Evolutionary conservation across 2,888 invertebrate species (phyloP).

Genomic region (Poecilus cupreus): DNA sequence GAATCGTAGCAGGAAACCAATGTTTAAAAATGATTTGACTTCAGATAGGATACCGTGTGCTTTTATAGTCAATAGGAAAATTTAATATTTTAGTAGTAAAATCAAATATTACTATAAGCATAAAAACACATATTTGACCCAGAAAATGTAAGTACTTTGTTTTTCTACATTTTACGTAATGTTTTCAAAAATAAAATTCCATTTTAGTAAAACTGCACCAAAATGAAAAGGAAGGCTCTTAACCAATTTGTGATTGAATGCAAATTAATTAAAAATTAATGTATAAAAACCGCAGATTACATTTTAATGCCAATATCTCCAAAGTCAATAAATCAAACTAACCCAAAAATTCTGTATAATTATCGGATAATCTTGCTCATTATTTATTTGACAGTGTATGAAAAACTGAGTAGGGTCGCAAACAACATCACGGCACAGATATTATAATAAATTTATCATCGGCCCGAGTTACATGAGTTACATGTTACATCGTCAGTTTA

Average conservation of each 20-base stretch:
- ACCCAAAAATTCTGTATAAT: slow-evolving; percentile 23
- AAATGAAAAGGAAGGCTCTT: too few species aligned
- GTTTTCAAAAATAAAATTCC: slow-evolving; percentile 31
- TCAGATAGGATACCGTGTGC: neutral
- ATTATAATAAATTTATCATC: slow-evolving; percentile 24
- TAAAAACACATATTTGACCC: slow-evolving; percentile 26
- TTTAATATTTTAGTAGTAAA: slow-evolving; percentile 40
- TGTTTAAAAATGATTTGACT: neutral
- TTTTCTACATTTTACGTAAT: slow-evolving; percentile 17
- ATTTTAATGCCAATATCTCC: neutral
- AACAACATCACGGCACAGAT: slow-evolving; percentile 9
- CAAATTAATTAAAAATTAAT: neutral
- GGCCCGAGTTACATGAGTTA: neutral
- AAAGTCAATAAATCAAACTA: slow-evolving; percentile 16
- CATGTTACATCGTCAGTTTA: neutral
- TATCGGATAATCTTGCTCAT: slow-evolving; percentile 9
- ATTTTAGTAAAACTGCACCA: too few species aligned
- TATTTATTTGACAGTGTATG: slow-evolving; percentile 11
- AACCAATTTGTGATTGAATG: too few species aligned
- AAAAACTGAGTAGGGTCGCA: slow-evolving; percentile 8
- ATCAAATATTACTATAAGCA: slow-evolving; percentile 30
- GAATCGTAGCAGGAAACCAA: too few species aligned
- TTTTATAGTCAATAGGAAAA: slow-evolving; percentile 29
- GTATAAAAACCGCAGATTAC: neutral
- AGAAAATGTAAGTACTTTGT: slow-evolving; percentile 40